These are phyloP conservation scores for Ormyrus rosae DNA, from an alignment of 2,888 invertebrate genomes.

Conservation along the genomic window DNA sequence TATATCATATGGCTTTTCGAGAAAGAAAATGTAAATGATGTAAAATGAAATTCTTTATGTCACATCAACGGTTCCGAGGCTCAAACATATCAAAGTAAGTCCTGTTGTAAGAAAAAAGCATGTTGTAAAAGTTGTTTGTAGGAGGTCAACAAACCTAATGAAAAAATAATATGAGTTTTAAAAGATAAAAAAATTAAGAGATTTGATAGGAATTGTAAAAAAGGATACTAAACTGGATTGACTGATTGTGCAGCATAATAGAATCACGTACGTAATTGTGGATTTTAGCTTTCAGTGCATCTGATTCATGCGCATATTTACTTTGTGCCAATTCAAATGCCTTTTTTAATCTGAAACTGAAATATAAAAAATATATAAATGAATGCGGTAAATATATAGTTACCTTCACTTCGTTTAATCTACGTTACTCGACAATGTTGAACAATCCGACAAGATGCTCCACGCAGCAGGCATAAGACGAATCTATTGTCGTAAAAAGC, in stretches of 20 bases:
- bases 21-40: neutral
- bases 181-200: neutral
- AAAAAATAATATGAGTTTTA: neutral
- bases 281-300: neutral
- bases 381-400: neutral
- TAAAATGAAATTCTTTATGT: neutral
- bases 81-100: neutral
- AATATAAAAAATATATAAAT: neutral
- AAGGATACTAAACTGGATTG: neutral
- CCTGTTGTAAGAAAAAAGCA: neutral
- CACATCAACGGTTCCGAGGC: conserved; percentile 26
- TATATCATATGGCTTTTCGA: neutral
- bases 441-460: conserved; percentile 27
- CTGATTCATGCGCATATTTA: neutral
- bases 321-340: neutral
- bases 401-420: too few species aligned
- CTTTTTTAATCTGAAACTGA: conserved; percentile 8
- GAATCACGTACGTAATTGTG: conserved; percentile 2
- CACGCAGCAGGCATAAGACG: conserved; percentile 6
- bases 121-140: neutral
- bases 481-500: conserved; percentile 5
- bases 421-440: conserved; percentile 30
- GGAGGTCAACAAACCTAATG: neutral
- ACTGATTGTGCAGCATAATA: neutral
- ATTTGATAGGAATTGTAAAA: neutral